Evolutionary conservation across 1,140 invertebrate genomes (phyloP), one percentile per base, ranked within the genome.

Genomic region (Cephus cinctus): DNA sequence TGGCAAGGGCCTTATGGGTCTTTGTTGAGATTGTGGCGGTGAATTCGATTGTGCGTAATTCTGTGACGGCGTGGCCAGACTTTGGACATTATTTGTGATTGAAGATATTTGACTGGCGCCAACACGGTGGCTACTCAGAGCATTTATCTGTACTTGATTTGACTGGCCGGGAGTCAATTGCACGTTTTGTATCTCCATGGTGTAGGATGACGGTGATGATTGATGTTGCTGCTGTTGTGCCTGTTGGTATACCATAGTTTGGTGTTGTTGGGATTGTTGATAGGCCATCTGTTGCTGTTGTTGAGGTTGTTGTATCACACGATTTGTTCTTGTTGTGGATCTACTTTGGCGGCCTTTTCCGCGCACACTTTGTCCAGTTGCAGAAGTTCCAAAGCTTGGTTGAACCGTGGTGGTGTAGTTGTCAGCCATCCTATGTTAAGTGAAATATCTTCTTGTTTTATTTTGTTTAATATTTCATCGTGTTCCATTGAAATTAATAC

Each of bases 121-220:
- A 22, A 58, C 35, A 2, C 57, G 15, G 15, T 62, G 63, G 21
- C 71, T 57, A 27, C 59, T 63, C 31, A 71, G 25, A 30, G 42
- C 5, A 6, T 62, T n/a, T 21, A 67, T 45, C 23, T 70, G 67
- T 15, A 70, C 38, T 39, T 63, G 63, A 27, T 47, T 67, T 9
- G 59, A 35, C 43, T 9, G 53, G n/a, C 19, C 25, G 1, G 59
- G 41, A 12, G 55, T 45, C 19, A 72, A 44, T 23, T 63, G 62
- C 3, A 69, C 50, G 1, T 59, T 39, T 47, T 71, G 67, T 4
- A 74, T 55, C 32, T 67, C 69, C 54, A 75, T 69, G 3, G 67
- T 42, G 30, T 63, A 73, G 2, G 65, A 49, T 35, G 34, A 14
- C 18, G 34, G 6, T 35, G 34, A 45, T 36, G 40, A 38, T 18